A percentile compares a stretch with the other conserved stretches of the same genome.
These are phyloP conservation scores for Strigops habroptila DNA, from an alignment of 2,113 vertebrate genomes.

Conservation along the genomic window DNA sequence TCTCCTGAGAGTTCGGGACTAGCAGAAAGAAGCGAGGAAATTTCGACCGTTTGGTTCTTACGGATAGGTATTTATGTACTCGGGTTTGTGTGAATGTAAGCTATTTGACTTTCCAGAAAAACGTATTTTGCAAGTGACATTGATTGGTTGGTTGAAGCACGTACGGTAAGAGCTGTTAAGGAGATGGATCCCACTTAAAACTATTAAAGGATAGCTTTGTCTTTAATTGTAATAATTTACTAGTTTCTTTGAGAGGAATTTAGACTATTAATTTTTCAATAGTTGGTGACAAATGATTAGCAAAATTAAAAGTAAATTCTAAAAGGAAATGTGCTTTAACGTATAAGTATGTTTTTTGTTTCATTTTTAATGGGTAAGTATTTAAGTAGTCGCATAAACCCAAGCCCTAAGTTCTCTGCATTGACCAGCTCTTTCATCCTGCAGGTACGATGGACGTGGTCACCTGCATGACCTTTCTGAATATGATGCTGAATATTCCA, in stretches of 20 bases:
- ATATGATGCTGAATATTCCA: constrained; percentile 92
- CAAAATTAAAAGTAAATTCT: constrained; percentile 64
- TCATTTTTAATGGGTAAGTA: constrained; percentile 76
- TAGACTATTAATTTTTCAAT: constrained; percentile 65
- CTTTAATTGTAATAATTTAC: constrained; percentile 66
- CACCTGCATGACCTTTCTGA: constrained; percentile 99
- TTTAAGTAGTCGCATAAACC: constrained; percentile 41
- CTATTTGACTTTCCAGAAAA: constrained; percentile 91
- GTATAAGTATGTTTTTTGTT: constrained; percentile 27
- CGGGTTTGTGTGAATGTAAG: constrained; percentile 99
- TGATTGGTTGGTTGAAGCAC: constrained; percentile 85
- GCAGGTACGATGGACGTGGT: constrained; percentile 98
- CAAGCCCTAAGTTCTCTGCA: constrained; percentile 41
- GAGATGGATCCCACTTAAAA: constrained; percentile 62
- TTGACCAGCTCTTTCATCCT: constrained; percentile 82
- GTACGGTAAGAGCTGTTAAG: constrained; percentile 88
- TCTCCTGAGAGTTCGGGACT: constrained; percentile 94
- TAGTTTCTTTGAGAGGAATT: constrained; percentile 46
- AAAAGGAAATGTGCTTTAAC: constrained; percentile 47
- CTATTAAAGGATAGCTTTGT: constrained; percentile 63
- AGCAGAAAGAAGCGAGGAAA: constrained; percentile 98
- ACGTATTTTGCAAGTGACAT: constrained; percentile 78
- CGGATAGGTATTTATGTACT: constrained; percentile 99
- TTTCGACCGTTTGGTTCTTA: constrained; percentile 98
- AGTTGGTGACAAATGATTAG: constrained; percentile 68